A percentile compares a stretch with the other conserved stretches of the same genome.
phyloP scores from a whole-genome alignment of 2,797 vertebrate species.

The Pseudochromis fuscus region DNA sequence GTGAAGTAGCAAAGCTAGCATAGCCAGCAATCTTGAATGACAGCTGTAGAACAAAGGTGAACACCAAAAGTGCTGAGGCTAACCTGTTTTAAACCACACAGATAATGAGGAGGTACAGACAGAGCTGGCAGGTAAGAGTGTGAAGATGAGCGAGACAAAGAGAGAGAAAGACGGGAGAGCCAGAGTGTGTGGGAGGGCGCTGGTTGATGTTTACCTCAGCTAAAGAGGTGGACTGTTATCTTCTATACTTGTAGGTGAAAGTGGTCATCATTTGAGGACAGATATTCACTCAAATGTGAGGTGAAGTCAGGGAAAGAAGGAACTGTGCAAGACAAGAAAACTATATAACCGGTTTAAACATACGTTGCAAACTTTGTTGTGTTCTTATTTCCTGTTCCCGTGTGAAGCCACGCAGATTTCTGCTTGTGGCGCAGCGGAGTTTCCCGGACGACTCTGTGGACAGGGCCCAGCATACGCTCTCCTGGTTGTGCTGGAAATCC shows the following conservation, averaged over 20 bases:
- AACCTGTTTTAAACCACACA: slow-evolving; percentile 33
- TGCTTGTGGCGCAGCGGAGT: slow-evolving; percentile 89
- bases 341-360: slow-evolving; percentile 50
- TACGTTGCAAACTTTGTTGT: slow-evolving; percentile 91
- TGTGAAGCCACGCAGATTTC: slow-evolving; percentile 84
- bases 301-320: background rate
- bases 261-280: slow-evolving; percentile 14
- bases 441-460: slow-evolving; percentile 87
- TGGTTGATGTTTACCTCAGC: slow-evolving; percentile 1
- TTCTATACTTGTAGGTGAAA: slow-evolving; percentile 6
- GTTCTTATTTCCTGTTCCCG: slow-evolving; percentile 88
- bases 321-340: background rate
- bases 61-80: slow-evolving; percentile 41
- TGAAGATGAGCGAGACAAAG: background rate
- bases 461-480: slow-evolving; percentile 92
- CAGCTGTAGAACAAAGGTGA: slow-evolving; percentile 40
- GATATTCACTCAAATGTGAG: slow-evolving; percentile 1
- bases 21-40: slow-evolving; percentile 40
- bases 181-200: background rate
- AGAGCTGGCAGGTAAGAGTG: slow-evolving; percentile 32
- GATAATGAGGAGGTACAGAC: slow-evolving; percentile 53
- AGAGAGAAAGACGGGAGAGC: background rate
- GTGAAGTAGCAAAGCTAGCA: background rate
- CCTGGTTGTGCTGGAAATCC: slow-evolving; percentile 90
- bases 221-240: background rate